Evolutionary conservation across 1,140 invertebrate genomes (phyloP).

Genomic region (Drosophila pseudoananassae): DNA sequence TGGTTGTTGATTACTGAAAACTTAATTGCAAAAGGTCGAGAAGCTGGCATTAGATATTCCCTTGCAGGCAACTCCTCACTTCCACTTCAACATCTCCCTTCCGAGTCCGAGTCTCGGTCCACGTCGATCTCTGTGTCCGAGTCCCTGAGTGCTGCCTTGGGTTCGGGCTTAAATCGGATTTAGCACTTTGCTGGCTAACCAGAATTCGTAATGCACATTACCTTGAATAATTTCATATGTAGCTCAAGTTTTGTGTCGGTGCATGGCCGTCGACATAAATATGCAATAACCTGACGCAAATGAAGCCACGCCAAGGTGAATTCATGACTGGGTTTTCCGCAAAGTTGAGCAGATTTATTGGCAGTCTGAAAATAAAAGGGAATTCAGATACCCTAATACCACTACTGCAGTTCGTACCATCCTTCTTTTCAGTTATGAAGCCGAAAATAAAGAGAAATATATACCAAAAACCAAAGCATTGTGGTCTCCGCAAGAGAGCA

Average conservation of each 20-base stretch:
- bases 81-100: not conserved
- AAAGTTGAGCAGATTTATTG: conserved; percentile 55
- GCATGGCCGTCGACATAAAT: conserved; percentile 45
- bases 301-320: conserved; percentile 31
- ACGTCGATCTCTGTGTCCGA: not conserved
- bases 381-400: conserved; percentile 1
- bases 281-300: conserved; percentile 60
- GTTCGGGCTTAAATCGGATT: conserved; percentile 69
- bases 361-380: conserved; percentile 14
- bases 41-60: conserved; percentile 55
- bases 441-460: conserved; percentile 37
- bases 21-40: conserved; percentile 57
- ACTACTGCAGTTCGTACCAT: conserved; percentile 22
- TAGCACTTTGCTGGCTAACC: conserved; percentile 66
- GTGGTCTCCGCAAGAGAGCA: conserved; percentile 1
- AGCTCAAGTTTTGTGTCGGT: conserved; percentile 22
- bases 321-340: conserved; percentile 29
- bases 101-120: not conserved
- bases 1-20: conserved; percentile 49
- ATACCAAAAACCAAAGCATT: conserved; percentile 39
- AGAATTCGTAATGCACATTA: conserved; percentile 59
- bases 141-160: conserved; percentile 11
- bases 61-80: conserved; percentile 25
- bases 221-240: conserved; percentile 65
- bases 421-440: conserved; percentile 30